Conservation (phyloP, 2,113 vertebrate genomes). For the Brachyhypopomus gauderio region DNA sequence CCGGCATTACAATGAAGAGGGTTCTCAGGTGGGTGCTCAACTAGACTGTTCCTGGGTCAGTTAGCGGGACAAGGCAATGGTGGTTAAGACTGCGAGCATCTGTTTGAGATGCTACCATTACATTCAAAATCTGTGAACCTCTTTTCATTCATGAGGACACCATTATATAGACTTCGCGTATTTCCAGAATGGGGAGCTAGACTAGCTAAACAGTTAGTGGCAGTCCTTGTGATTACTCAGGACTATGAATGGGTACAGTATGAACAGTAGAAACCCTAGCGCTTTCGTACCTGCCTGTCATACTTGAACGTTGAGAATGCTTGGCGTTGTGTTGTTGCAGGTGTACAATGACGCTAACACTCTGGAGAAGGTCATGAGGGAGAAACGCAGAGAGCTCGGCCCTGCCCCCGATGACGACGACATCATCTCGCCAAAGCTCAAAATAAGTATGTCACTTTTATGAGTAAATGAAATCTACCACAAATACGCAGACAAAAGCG, state of each 20-base stretch:
- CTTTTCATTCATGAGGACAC: too few relatives aligned
- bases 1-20: slow-evolving; percentile 96
- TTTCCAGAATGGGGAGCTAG: neutral
- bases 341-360: slow-evolving; percentile 97
- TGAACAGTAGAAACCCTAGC: too few relatives aligned
- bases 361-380: slow-evolving; percentile 93
- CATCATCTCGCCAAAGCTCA: slow-evolving; percentile 91
- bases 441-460: slow-evolving; percentile 84
- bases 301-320: neutral
- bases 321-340: slow-evolving; percentile 64
- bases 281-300: too few relatives aligned
- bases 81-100: neutral
- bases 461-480: neutral
- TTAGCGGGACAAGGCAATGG: neutral
- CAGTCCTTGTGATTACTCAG: neutral
- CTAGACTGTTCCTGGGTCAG: too few relatives aligned
- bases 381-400: slow-evolving; percentile 92
- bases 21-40: slow-evolving; percentile 83
- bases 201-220: neutral
- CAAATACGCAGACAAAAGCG: neutral
- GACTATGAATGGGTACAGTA: too few relatives aligned
- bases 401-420: slow-evolving; percentile 93
- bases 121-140: too few relatives aligned
- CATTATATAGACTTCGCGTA: too few relatives aligned
- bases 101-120: too few relatives aligned